A percentile compares a stretch with the other conserved stretches of the same genome.
Conservation (phyloP, 2,797 vertebrate genomes). For the Bovichtus variegatus region DNA sequence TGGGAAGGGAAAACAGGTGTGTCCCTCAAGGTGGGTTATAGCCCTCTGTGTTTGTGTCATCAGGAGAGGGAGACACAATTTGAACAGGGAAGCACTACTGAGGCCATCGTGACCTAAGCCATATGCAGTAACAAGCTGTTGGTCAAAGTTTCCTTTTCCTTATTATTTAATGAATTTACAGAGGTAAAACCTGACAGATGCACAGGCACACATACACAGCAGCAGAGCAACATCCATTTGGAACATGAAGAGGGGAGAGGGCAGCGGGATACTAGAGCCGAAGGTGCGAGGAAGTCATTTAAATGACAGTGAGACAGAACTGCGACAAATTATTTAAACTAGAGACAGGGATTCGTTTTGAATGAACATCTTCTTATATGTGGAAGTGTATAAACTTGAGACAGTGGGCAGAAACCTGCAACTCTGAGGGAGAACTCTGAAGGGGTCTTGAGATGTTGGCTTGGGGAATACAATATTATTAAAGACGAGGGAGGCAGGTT, state of each 20-base stretch:
- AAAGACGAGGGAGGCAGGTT: not conserved
- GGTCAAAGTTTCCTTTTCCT: not conserved
- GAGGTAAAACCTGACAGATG: not conserved
- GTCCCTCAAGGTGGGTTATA: constrained; percentile 55
- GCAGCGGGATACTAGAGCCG: not conserved
- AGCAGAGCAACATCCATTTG: not conserved
- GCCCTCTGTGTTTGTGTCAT: constrained; percentile 2
- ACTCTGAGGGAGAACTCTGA: not conserved
- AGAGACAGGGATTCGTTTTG: not conserved
- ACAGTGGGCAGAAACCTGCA: constrained; percentile 7
- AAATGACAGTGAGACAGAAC: constrained; percentile 6
- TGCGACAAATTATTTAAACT: not conserved
- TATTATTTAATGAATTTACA: not conserved
- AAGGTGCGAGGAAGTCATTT: constrained; percentile 4
- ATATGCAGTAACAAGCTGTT: not conserved
- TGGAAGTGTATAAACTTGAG: not conserved
- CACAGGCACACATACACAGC: constrained; percentile 25
- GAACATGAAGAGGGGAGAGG: constrained; percentile 6
- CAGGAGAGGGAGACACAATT: not conserved
- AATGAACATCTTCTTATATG: constrained; percentile 4
- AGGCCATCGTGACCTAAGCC: not conserved
- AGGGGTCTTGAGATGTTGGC: not conserved
- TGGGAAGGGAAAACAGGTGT: constrained; percentile 77
- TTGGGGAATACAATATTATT: not conserved
- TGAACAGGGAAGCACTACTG: not conserved